These are phyloP conservation scores for Rhadinocentrus ornatus DNA, from an alignment of 2,797 vertebrate species.

Conservation along the genomic window DNA sequence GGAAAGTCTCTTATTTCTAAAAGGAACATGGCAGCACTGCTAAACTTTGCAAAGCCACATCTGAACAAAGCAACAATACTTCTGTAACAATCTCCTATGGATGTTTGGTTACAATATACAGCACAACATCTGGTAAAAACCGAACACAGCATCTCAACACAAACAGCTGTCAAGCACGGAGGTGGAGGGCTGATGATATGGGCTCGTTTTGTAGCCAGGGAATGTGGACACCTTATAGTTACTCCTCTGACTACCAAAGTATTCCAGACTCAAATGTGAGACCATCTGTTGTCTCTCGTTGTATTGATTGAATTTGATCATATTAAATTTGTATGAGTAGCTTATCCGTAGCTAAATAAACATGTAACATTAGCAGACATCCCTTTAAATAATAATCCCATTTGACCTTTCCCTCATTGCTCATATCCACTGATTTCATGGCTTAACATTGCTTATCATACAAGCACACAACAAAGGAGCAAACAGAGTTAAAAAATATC, in stretches of 20 bases:
- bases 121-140: too few relatives aligned
- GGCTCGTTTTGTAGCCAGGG: background rate
- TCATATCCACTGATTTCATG: conserved; percentile 37
- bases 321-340: background rate
- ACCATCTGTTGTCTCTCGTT: background rate
- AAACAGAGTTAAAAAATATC: conserved; percentile 29
- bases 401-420: background rate
- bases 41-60: too few relatives aligned
- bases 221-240: background rate
- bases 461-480: background rate
- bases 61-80: too few relatives aligned
- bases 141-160: too few relatives aligned
- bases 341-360: background rate
- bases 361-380: conserved; percentile 1
- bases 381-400: conserved; percentile 36
- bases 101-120: too few relatives aligned
- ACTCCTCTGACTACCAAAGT: background rate
- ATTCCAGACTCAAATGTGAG: too few relatives aligned
- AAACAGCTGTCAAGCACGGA: too few relatives aligned
- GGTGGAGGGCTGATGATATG: too few relatives aligned
- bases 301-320: background rate
- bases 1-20: background rate
- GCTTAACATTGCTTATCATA: conserved; percentile 29
- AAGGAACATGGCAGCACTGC: too few relatives aligned
- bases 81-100: too few relatives aligned